phyloP scores from a whole-genome alignment of 2,797 vertebrate genomes.

The Cephalopachus bancanus region DNA sequence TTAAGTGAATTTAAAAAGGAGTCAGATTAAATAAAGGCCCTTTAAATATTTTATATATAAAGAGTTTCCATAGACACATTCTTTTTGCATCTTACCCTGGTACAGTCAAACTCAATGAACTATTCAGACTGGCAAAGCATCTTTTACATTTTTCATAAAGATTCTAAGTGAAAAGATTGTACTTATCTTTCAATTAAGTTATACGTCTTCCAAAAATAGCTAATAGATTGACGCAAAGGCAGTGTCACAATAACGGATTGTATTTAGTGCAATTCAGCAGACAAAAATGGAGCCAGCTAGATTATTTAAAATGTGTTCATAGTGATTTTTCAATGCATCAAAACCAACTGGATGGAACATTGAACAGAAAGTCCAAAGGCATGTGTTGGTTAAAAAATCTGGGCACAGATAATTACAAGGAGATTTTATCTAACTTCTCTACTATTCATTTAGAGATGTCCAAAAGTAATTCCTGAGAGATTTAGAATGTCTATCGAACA shows the following conservation, averaged over 20 bases:
- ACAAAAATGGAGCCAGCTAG: constrained; percentile 70
- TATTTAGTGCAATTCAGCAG: constrained; percentile 59
- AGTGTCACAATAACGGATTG: constrained; percentile 64
- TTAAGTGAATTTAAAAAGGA: constrained; percentile 71
- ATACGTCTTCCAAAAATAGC: constrained; percentile 70
- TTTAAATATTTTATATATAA: constrained; percentile 69
- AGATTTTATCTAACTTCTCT: constrained; percentile 57
- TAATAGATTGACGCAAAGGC: constrained; percentile 67
- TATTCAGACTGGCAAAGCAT: constrained; percentile 80
- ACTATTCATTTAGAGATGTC: constrained; percentile 37
- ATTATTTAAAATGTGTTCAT: constrained; percentile 58
- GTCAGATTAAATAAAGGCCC: constrained; percentile 66
- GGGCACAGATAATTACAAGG: constrained; percentile 12
- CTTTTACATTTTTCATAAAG: constrained; percentile 79
- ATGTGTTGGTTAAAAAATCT: constrained; percentile 40
- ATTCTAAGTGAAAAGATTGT: constrained; percentile 74
- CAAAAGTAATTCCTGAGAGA: constrained; percentile 56
- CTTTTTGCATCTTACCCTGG: constrained; percentile 72
- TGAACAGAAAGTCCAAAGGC: constrained; percentile 55
- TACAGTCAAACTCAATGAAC: constrained; percentile 82
- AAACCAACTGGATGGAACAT: constrained; percentile 56
- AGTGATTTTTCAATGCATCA: constrained; percentile 58
- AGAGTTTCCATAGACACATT: constrained; percentile 81
- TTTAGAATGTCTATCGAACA: constrained; percentile 19
- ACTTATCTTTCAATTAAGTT: constrained; percentile 74